A percentile compares a stretch with the other conserved stretches of the same genome.
Evolutionary conservation across 1,140 invertebrate genomes (phyloP).

Genomic region (Dendroctonus ponderosae): DNA sequence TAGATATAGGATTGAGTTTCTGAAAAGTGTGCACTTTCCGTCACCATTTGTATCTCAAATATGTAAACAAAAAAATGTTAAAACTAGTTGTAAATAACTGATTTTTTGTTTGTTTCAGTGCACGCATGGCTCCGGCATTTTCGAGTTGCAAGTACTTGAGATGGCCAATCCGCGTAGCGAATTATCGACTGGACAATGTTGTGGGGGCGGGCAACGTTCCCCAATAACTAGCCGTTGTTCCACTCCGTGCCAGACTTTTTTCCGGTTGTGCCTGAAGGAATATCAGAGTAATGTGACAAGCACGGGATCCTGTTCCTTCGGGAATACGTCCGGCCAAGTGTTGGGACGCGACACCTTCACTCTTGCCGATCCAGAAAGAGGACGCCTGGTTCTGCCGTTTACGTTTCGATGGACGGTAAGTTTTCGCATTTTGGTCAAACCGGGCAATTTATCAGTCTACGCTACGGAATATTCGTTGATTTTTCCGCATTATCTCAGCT

Average conservation of each 20-base stretch:
- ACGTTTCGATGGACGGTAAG: conserved; percentile 90
- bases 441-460: background rate
- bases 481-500: too few relatives aligned
- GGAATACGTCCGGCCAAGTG: conserved; percentile 79
- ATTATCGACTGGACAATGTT: conserved; percentile 77
- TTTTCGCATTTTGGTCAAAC: conserved; percentile 34
- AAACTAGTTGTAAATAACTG: too few relatives aligned
- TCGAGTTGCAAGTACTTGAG: conserved; percentile 88
- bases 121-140: conserved; percentile 76
- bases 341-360: conserved; percentile 86
- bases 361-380: conserved; percentile 71
- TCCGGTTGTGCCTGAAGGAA: conserved; percentile 87
- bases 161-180: conserved; percentile 83
- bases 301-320: conserved; percentile 83
- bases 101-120: conserved; percentile 54
- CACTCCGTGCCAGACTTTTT: conserved; percentile 75
- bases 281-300: conserved; percentile 83
- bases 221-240: conserved; percentile 56
- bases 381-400: conserved; percentile 79
- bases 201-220: conserved; percentile 62
- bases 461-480: too few relatives aligned
- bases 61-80: too few relatives aligned
- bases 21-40: too few relatives aligned
- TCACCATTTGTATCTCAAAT: too few relatives aligned
- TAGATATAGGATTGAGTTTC: too few relatives aligned